Conservation (phyloP, 1,140 invertebrate species). For the Vanessa atalanta region DNA sequence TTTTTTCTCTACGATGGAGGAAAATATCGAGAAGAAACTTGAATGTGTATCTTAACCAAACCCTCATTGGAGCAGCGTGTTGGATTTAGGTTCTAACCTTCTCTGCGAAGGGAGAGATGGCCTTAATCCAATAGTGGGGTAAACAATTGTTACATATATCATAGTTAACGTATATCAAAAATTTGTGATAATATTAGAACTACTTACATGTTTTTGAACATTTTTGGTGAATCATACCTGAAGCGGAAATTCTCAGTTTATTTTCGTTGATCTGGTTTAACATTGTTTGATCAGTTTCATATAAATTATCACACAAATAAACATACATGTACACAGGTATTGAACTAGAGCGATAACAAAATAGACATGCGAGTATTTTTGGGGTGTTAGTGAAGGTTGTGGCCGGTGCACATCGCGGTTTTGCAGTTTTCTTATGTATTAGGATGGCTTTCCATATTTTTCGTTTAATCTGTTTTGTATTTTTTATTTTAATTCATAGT, state of each 20-base stretch:
- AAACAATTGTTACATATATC: too few species aligned
- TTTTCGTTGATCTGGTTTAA: constrained; percentile 20
- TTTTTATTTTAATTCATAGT: too few species aligned
- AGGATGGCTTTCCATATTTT: background rate
- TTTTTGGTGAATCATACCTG: constrained; percentile 8
- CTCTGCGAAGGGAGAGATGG: too few species aligned
- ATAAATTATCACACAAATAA: constrained; percentile 26
- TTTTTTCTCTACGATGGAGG: too few species aligned
- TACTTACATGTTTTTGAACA: background rate
- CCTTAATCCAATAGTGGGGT: too few species aligned
- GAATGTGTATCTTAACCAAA: too few species aligned
- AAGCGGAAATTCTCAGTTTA: constrained; percentile 17
- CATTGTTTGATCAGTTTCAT: constrained; percentile 20
- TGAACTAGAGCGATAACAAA: background rate
- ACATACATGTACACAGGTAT: constrained; percentile 21
- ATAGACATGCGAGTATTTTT: constrained; percentile 9
- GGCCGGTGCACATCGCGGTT: background rate
- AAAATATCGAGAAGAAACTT: too few species aligned
- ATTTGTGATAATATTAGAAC: too few species aligned
- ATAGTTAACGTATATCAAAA: too few species aligned
- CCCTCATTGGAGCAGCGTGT: too few species aligned
- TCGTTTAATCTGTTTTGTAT: background rate
- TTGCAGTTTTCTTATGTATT: background rate
- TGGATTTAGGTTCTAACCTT: too few species aligned
- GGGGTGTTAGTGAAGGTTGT: background rate